These are phyloP conservation scores for Zaprionus gabonicus DNA, from an alignment of 1,140 invertebrate genomes.

Conservation along the genomic window DNA sequence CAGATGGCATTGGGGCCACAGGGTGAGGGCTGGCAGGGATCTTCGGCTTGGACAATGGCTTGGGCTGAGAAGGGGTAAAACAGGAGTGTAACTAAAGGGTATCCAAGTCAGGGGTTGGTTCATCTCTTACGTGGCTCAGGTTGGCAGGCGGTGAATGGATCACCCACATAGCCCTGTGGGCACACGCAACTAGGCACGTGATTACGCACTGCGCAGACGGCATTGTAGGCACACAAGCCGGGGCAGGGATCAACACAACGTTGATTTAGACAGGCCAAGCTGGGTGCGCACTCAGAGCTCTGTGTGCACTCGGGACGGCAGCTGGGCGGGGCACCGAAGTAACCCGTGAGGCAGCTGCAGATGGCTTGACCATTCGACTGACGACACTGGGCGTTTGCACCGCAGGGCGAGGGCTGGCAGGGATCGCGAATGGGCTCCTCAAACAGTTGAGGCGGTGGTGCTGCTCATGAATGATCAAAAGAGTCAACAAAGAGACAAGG, in stretches of 20 bases:
- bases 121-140: constrained; percentile 69
- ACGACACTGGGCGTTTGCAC: constrained; percentile 68
- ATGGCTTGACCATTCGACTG: constrained; percentile 57
- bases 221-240: constrained; percentile 88
- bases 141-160: constrained; percentile 90
- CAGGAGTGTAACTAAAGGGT: background rate
- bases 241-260: constrained; percentile 91
- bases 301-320: constrained; percentile 90
- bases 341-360: constrained; percentile 86
- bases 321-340: constrained; percentile 86
- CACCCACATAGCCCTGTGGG: constrained; percentile 89
- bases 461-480: constrained; percentile 52
- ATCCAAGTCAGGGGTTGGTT: background rate
- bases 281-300: constrained; percentile 90
- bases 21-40: constrained; percentile 88
- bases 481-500: background rate
- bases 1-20: constrained; percentile 90
- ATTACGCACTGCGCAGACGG: constrained; percentile 91
- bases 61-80: constrained; percentile 14
- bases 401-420: constrained; percentile 85
- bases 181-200: constrained; percentile 93
- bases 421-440: constrained; percentile 84
- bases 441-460: constrained; percentile 85
- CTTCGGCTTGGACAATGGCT: constrained; percentile 42
- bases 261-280: constrained; percentile 88